Conservation (phyloP, 2,113 vertebrate species). For the Deroptyus accipitrinus region DNA sequence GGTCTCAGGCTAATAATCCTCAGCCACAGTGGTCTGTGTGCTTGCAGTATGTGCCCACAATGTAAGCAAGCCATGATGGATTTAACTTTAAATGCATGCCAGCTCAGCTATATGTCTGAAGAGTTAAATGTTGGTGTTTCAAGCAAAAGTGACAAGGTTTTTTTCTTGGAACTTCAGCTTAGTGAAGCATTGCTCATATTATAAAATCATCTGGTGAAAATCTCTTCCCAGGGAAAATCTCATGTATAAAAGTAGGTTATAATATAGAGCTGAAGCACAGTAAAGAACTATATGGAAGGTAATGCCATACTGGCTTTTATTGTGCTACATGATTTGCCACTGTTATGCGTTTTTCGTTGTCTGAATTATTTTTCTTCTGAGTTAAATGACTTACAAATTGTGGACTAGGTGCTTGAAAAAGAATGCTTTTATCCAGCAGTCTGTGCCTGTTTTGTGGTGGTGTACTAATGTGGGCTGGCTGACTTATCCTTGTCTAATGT, state of each 20-base stretch:
- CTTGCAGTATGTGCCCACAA: background rate
- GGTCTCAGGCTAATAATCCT: background rate
- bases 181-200: background rate
- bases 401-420: background rate
- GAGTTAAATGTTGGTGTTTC: background rate
- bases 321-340: background rate
- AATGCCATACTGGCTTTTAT: background rate
- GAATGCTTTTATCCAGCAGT: background rate
- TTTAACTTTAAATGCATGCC: background rate
- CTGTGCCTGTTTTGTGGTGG: background rate
- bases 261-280: background rate
- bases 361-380: slow-evolving; percentile 12
- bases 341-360: background rate
- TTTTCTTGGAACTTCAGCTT: background rate
- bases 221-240: background rate
- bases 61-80: background rate
- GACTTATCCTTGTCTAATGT: background rate
- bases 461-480: background rate
- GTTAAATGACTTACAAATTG: background rate
- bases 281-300: background rate
- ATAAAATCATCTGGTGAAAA: background rate
- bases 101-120: background rate
- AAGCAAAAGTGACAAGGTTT: background rate
- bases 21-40: background rate
- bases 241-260: background rate